Percentiles rank a stretch among this genome's conserved stretches.
Conservation (phyloP, 2,888 invertebrate genomes). For the Dynastes maya region DNA sequence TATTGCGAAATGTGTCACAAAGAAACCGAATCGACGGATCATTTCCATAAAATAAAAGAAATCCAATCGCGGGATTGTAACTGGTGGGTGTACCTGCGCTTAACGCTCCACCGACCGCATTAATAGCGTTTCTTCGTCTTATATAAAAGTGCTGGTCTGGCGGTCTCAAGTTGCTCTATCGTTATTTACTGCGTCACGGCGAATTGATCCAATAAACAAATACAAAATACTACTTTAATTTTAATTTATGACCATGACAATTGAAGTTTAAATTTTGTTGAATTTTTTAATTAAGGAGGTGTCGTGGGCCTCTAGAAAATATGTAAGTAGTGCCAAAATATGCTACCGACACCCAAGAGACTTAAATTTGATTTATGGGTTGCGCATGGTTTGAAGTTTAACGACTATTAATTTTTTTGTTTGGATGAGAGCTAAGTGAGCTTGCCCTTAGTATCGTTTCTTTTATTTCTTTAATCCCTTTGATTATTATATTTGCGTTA, state of each 20-base stretch:
- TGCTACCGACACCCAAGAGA: background rate
- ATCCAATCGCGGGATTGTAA: conserved; percentile 35
- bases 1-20: conserved; percentile 41
- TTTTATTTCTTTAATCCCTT: too few species aligned
- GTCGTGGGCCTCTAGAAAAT: background rate
- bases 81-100: conserved; percentile 45
- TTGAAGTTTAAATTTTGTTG: conserved; percentile 21
- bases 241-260: conserved; percentile 40
- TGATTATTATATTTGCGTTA: too few species aligned
- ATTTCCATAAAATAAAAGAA: conserved; percentile 51
- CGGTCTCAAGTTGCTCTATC: conserved; percentile 46
- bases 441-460: background rate
- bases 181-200: conserved; percentile 50
- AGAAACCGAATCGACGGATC: conserved; percentile 49
- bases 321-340: background rate
- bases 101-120: conserved; percentile 46
- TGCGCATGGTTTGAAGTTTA: conserved; percentile 16
- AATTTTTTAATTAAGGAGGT: conserved; percentile 38
- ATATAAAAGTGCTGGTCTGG: conserved; percentile 27
- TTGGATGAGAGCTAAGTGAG: background rate
- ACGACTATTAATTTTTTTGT: conserved; percentile 17
- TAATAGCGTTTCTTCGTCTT: conserved; percentile 48
- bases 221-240: conserved; percentile 40
- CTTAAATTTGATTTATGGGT: conserved; percentile 30
- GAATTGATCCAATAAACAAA: conserved; percentile 49